phyloP scores from a whole-genome alignment of 2,113 vertebrate species.

The Rhinolophus ferrumequinum region DNA sequence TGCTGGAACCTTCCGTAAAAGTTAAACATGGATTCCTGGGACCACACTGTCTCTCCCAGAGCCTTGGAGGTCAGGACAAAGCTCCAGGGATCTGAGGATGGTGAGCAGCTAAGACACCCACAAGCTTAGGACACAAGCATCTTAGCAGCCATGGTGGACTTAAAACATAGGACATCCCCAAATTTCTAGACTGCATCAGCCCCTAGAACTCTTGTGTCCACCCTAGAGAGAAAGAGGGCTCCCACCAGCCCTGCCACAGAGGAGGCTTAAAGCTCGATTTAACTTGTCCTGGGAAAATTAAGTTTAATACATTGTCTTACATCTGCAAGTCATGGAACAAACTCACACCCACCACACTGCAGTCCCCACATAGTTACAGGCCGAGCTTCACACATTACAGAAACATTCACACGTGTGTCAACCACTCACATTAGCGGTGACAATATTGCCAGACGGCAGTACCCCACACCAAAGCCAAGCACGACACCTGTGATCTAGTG shows the following conservation, averaged over 20 bases:
- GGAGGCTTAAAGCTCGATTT: no score
- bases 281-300: not conserved
- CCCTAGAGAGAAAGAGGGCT: not conserved
- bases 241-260: not conserved
- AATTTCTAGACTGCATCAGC: not conserved
- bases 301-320: accelerated
- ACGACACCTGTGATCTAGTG: accelerated
- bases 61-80: not conserved
- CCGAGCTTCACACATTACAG: accelerated
- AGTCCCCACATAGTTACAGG: accelerated
- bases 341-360: accelerated
- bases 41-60: accelerated
- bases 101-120: not conserved
- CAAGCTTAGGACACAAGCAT: not conserved
- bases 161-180: not conserved
- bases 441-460: accelerated
- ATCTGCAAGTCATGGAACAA: not conserved
- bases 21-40: not conserved
- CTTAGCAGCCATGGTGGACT: not conserved
- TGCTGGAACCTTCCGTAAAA: accelerated
- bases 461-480: not conserved
- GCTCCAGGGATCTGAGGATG: not conserved
- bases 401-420: not conserved
- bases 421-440: accelerated
- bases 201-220: not conserved